A percentile compares a stretch with the other conserved stretches of the same genome.
These are phyloP conservation scores for Pachypanchax playfairii DNA, from an alignment of 2,113 vertebrate species.

Conservation along the genomic window DNA sequence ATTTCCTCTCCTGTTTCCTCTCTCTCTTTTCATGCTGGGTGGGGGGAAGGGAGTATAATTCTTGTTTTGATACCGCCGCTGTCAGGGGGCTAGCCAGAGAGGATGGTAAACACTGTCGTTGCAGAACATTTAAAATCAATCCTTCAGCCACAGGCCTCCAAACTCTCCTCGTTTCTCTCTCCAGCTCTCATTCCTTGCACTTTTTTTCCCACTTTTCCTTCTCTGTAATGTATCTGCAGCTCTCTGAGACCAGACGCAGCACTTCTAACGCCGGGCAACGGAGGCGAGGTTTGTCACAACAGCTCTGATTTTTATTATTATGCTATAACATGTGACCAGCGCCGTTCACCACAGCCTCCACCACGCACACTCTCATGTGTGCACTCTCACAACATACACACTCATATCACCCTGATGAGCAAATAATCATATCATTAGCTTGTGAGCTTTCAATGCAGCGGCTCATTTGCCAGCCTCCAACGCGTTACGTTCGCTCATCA, in stretches of 20 bases:
- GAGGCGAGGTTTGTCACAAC: constrained; percentile 70
- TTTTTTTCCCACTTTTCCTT: constrained; percentile 36
- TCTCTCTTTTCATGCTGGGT: constrained; percentile 15
- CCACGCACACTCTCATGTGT: constrained; percentile 18
- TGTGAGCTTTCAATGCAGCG: constrained; percentile 46
- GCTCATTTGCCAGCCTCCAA: constrained; percentile 70
- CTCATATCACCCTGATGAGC: constrained; percentile 68
- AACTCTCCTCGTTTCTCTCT: constrained; percentile 28
- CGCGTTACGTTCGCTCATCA: constrained; percentile 70
- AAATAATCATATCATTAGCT: constrained; percentile 76
- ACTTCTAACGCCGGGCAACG: constrained; percentile 68
- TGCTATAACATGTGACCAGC: constrained; percentile 68
- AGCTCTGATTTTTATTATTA: constrained; percentile 69
- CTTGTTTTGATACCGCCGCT: constrained; percentile 73
- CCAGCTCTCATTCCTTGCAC: constrained; percentile 23
- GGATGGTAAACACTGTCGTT: constrained; percentile 77
- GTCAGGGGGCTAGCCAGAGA: constrained; percentile 72
- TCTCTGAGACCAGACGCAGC: constrained; percentile 69
- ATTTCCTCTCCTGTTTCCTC: constrained; percentile 28
- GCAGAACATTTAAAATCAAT: constrained; percentile 82
- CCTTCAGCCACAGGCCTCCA: constrained; percentile 72
- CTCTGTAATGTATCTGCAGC: constrained; percentile 66
- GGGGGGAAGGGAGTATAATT: constrained; percentile 56
- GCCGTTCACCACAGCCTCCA: not conserved
- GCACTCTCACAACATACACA: constrained; percentile 22